These are phyloP conservation scores for Hippoglossus hippoglossus DNA, from an alignment of 2,797 vertebrate genomes.

Conservation along the genomic window DNA sequence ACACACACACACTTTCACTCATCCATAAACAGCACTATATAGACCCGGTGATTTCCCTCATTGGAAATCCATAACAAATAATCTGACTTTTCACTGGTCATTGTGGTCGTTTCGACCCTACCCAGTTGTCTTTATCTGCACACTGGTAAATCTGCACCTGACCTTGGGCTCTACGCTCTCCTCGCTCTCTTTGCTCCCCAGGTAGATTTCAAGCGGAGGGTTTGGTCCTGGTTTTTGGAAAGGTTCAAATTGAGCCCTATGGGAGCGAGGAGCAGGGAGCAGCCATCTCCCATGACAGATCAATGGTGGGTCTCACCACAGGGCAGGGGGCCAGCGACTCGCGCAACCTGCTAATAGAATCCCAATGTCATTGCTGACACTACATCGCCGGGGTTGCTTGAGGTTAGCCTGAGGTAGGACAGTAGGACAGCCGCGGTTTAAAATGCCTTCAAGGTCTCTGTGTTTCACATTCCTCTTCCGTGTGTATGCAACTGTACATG, in stretches of 20 bases:
- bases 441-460: slow-evolving; percentile 55
- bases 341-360: slow-evolving; percentile 86
- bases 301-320: slow-evolving; percentile 86
- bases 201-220: slow-evolving; percentile 74
- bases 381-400: slow-evolving; percentile 76
- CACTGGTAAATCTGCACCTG: slow-evolving; percentile 57
- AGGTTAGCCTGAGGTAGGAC: slow-evolving; percentile 77
- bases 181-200: slow-evolving; percentile 57
- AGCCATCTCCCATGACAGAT: slow-evolving; percentile 88
- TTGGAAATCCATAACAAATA: slow-evolving; percentile 89
- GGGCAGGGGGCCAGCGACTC: slow-evolving; percentile 82
- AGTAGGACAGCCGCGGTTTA: slow-evolving; percentile 62
- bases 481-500: not conserved
- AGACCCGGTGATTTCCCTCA: slow-evolving; percentile 82
- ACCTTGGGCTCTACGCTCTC: slow-evolving; percentile 78
- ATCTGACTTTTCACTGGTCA: slow-evolving; percentile 84
- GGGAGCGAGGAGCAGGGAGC: slow-evolving; percentile 78
- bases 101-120: slow-evolving; percentile 78
- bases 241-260: slow-evolving; percentile 82
- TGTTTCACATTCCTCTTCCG: slow-evolving; percentile 37
- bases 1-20: slow-evolving; percentile 27
- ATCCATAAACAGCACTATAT: slow-evolving; percentile 79
- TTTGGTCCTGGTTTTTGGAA: slow-evolving; percentile 75
- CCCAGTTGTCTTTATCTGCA: slow-evolving; percentile 77
- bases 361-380: slow-evolving; percentile 87